phyloP scores from a whole-genome alignment of 2,888 invertebrate genomes.

The Drosophila rellima region DNA sequence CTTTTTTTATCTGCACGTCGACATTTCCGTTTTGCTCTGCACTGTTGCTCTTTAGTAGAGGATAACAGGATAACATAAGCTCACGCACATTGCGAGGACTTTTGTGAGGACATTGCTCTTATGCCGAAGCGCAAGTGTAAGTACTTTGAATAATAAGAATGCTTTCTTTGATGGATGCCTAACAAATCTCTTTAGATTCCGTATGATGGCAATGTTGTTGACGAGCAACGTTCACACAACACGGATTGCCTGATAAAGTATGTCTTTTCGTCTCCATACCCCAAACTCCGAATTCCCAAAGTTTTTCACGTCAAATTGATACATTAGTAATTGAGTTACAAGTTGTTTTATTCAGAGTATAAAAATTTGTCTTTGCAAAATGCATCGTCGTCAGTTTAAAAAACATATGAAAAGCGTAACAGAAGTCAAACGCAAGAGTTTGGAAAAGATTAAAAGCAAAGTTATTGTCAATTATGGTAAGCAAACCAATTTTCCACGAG shows the following conservation, averaged over 20 bases:
- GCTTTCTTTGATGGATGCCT: conserved; percentile 78
- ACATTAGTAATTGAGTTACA: conserved; percentile 9
- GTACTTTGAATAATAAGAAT: conserved; percentile 79
- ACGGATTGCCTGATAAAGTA: conserved; percentile 3
- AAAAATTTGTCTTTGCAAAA: conserved; percentile 23
- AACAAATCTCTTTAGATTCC: conserved; percentile 71
- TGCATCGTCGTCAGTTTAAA: conserved; percentile 31
- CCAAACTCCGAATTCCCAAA: conserved; percentile 2
- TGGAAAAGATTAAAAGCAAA: conserved; percentile 4
- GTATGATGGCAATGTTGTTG: conserved; percentile 24
- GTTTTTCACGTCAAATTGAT: conserved; percentile 28
- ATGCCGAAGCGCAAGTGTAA: conserved; percentile 47
- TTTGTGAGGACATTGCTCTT: conserved; percentile 57
- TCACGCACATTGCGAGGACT: conserved; percentile 59
- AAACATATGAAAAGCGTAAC: conserved; percentile 5
- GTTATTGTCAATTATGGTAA: background rate
- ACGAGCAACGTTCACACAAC: conserved; percentile 13
- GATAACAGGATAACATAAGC: conserved; percentile 37
- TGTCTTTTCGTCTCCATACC: background rate
- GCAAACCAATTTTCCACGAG: background rate
- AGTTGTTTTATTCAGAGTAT: background rate
- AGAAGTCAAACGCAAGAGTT: conserved; percentile 3
- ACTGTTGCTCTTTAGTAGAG: conserved; percentile 49
- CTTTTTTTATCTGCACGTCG: conserved; percentile 45
- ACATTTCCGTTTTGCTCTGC: conserved; percentile 45